Base-by-base conservation (phyloP, 1,140 invertebrate species). In the Ylistrum balloti region DNA sequence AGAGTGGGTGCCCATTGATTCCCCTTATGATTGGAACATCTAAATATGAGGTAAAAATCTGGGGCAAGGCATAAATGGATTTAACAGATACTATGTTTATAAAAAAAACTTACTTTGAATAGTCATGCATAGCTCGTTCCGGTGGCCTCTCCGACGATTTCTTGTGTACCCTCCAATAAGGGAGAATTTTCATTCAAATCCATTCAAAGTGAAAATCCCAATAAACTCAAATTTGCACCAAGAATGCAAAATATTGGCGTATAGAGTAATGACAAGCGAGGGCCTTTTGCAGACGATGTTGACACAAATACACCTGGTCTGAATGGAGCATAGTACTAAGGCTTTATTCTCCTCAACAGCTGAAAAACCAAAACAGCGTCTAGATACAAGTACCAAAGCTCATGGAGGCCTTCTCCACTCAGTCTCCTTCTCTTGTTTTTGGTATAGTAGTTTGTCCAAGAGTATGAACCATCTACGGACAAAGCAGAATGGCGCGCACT, bases 121-220 rank as follows among this genome's bases (percentile, higher is more conserved):
- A 74, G n/a, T 74, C 56, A 74, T 74, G 56, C 56, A 74, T 74
- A 74, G 22, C 56, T 74, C 28, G 56, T 74, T 74, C 56, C n/a
- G 56, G 22, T 11, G 28, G 17, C 56, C 56, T 74, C 56, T 28
- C n/a, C 56, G 56, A 74, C 56, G 56, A 74, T 74, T 74, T 74
- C 56, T 74, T 74, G 56, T 74, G 56, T 28, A 74, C 56, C 56
- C 56, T 74, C 56, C 56, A 74, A 74, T 74, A 74, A 74, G 56
- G 56, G 56, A 74, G 56, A 74, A 74, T 74, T 74, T 74, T 74
- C 56, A 74, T 74, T 74, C 56, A 74, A 74, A 74, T 74, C 56
- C 56, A 74, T 74, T 74, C 56, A 74, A 74, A 74, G 56, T 74
- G 28, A 74, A 74, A 74, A 74, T 74, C 56, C 56, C 9, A 74